Percentiles rank a stretch among this genome's conserved stretches.
Conservation (phyloP, 1,140 invertebrate species). For the Drosophila ironensis region DNA sequence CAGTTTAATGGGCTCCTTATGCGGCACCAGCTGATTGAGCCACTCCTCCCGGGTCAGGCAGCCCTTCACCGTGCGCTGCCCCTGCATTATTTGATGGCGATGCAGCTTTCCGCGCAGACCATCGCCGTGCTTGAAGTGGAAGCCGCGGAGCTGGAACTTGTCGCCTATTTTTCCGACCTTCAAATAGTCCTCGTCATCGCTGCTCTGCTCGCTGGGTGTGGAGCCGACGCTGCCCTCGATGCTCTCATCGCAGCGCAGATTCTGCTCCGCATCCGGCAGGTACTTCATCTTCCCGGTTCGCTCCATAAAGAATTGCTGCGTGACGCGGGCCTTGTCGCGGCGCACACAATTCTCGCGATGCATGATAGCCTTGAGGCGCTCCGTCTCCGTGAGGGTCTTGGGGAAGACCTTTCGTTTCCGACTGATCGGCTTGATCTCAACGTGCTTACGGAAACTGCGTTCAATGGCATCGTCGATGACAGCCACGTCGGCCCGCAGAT, state of each 20-base stretch:
- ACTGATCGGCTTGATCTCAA: constrained; percentile 53
- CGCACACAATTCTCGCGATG: constrained; percentile 58
- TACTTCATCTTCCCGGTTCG: constrained; percentile 55
- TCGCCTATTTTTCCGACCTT: constrained; percentile 68
- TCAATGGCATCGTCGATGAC: constrained; percentile 67
- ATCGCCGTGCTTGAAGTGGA: constrained; percentile 72
- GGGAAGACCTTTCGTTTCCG: constrained; percentile 54
- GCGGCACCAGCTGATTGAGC: constrained; percentile 68
- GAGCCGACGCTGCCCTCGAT: constrained; percentile 42
- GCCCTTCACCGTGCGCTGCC: constrained; percentile 60
- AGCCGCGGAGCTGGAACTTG: constrained; percentile 67
- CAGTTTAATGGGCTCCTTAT: constrained; percentile 65
- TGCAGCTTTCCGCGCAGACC: constrained; percentile 69
- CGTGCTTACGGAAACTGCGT: constrained; percentile 55
- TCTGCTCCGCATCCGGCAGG: constrained; percentile 48
- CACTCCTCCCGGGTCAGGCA: constrained; percentile 75
- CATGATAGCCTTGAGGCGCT: constrained; percentile 60
- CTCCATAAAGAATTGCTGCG: constrained; percentile 56
- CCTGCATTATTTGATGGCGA: constrained; percentile 63
- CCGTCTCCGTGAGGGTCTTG: constrained; percentile 67
- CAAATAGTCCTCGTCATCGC: constrained; percentile 73
- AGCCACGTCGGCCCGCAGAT: constrained; percentile 49
- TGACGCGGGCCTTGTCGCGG: constrained; percentile 51
- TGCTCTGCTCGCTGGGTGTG: constrained; percentile 65
- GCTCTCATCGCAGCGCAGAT: constrained; percentile 51